Percentiles rank a stretch among this genome's conserved stretches.
phyloP scores from a whole-genome alignment of 2,888 invertebrate species.

The Petrolisthes cinctipes region DNA sequence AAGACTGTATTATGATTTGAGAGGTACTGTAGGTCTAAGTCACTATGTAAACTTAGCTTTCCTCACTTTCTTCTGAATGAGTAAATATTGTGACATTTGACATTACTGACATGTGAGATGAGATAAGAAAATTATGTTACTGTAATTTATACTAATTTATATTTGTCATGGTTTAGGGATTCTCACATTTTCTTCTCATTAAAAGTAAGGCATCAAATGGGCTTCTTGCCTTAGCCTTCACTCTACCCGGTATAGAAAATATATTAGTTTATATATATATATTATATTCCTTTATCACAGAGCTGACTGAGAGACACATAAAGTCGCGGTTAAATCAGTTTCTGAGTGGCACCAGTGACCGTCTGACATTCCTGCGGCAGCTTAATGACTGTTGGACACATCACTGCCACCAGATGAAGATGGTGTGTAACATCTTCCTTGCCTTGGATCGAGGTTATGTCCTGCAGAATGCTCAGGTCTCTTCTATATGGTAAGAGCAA shows the following conservation, averaged over 20 bases:
- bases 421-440: conserved; percentile 98
- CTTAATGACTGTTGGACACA: conserved; percentile 96
- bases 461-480: conserved; percentile 91
- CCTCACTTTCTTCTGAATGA: too few species aligned
- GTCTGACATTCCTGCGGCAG: conserved; percentile 90
- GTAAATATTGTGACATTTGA: too few species aligned
- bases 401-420: conserved; percentile 98
- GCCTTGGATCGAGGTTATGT: conserved; percentile 98
- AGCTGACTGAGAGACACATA: conserved; percentile 87
- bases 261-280: too few species aligned
- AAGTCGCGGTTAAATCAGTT: conserved; percentile 91
- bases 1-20: conserved; percentile 87
- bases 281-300: conserved; percentile 65
- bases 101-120: too few species aligned
- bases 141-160: too few species aligned
- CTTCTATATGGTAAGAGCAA: conserved; percentile 89
- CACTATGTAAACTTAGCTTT: neutral
- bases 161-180: too few species aligned
- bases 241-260: too few species aligned
- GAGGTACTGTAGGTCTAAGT: conserved; percentile 72
- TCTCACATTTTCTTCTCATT: too few species aligned
- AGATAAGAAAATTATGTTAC: too few species aligned
- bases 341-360: conserved; percentile 85
- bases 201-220: too few species aligned
- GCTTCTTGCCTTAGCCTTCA: too few species aligned